Conservation (phyloP, 2,797 vertebrate species). For the Austrolebias charrua region DNA sequence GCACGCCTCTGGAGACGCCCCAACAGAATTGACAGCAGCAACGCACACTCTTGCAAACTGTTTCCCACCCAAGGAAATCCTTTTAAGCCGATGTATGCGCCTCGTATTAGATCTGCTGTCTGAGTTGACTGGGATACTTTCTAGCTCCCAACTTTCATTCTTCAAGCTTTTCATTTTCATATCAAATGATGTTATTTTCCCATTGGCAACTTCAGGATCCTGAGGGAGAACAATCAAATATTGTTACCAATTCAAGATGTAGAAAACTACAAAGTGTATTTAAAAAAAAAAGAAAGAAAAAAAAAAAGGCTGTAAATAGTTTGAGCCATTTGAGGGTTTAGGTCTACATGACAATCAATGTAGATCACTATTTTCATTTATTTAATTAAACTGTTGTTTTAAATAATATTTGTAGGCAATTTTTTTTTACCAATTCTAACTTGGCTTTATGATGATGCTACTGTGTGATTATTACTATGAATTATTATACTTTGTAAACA, state of each 20-base stretch:
- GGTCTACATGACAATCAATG: too few relatives aligned
- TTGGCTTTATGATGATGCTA: too few relatives aligned
- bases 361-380: too few relatives aligned
- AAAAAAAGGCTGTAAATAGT: too few relatives aligned
- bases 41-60: constrained; percentile 50
- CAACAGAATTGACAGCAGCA: constrained; percentile 79
- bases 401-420: too few relatives aligned
- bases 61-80: constrained; percentile 32
- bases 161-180: constrained; percentile 52
- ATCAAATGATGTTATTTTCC: constrained; percentile 81
- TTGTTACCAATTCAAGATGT: neutral
- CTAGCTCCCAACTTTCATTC: constrained; percentile 4
- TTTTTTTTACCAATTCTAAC: too few relatives aligned
- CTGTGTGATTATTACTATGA: too few relatives aligned
- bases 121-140: constrained; percentile 40
- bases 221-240: constrained; percentile 49
- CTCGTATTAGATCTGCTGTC: constrained; percentile 26
- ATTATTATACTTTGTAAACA: too few relatives aligned
- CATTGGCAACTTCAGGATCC: constrained; percentile 83
- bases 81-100: constrained; percentile 27
- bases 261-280: too few relatives aligned
- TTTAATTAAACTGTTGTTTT: too few relatives aligned
- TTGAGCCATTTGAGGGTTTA: too few relatives aligned
- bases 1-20: constrained; percentile 74
- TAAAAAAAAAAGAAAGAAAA: too few relatives aligned